These are phyloP conservation scores for Mamestra brassicae DNA, from an alignment of 2,888 invertebrate species.

Conservation along the genomic window DNA sequence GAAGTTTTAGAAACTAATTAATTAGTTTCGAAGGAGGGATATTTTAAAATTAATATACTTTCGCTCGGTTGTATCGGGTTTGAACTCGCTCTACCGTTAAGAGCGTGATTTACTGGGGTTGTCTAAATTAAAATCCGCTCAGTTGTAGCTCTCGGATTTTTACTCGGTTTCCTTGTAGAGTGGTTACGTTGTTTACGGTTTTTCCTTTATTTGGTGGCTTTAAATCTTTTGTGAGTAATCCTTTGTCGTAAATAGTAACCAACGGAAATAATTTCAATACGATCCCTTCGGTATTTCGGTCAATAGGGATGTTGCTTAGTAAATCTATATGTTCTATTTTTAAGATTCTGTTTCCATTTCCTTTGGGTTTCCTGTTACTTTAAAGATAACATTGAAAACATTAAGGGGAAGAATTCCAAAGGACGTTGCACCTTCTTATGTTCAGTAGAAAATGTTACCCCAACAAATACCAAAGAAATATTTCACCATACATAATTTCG, in stretches of 20 bases:
- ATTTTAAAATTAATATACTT: constrained; percentile 77
- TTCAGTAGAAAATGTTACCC: not conserved
- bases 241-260: constrained; percentile 33
- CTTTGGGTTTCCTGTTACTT: not conserved
- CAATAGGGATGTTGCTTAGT: constrained; percentile 4
- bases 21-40: constrained; percentile 76
- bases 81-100: constrained; percentile 66
- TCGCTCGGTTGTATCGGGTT: constrained; percentile 66
- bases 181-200: constrained; percentile 33
- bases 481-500: constrained; percentile 22
- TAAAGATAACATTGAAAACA: not conserved
- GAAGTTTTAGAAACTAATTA: constrained; percentile 80
- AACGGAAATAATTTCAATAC: constrained; percentile 27
- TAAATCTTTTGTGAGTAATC: constrained; percentile 42
- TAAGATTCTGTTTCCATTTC: not conserved
- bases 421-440: not conserved
- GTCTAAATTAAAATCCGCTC: constrained; percentile 58
- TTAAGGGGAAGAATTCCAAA: not conserved
- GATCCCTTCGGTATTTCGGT: constrained; percentile 11
- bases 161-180: constrained; percentile 28
- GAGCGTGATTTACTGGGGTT: constrained; percentile 64
- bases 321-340: not conserved
- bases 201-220: constrained; percentile 42
- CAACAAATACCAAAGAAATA: constrained; percentile 4
- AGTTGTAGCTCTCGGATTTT: constrained; percentile 42